Evolutionary conservation across 1,140 invertebrate species (phyloP).

Genomic region (Drosophila cardini): DNA sequence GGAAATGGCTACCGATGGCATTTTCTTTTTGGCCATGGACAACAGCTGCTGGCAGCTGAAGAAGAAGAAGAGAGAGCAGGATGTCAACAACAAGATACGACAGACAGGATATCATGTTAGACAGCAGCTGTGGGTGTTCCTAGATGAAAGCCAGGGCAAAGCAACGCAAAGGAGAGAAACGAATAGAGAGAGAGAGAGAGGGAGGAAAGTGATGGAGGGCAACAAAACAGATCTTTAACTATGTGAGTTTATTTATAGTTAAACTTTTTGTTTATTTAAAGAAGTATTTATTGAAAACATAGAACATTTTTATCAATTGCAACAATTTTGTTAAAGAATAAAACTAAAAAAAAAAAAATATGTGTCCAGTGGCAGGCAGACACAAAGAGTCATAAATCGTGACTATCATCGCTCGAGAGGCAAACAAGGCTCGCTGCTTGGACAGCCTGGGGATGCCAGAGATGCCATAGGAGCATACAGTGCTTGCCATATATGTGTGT

Average conservation of each 20-base stretch:
- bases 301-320: neutral
- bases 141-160: neutral
- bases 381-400: slow-evolving; percentile 44
- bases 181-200: too few species aligned
- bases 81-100: slow-evolving; percentile 10
- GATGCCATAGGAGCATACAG: neutral
- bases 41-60: slow-evolving; percentile 16
- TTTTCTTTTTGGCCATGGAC: slow-evolving; percentile 10
- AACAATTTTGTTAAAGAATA: slow-evolving; percentile 13
- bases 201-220: too few species aligned
- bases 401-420: slow-evolving; percentile 34
- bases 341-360: slow-evolving; percentile 41
- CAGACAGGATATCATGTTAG: slow-evolving; percentile 1
- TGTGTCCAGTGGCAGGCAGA: slow-evolving; percentile 18
- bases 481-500: slow-evolving; percentile 6
- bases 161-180: too few species aligned
- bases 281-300: neutral
- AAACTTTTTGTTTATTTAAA: too few species aligned
- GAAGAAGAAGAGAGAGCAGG: slow-evolving; percentile 12
- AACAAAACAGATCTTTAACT: too few species aligned
- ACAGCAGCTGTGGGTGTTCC: slow-evolving; percentile 3
- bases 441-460: slow-evolving; percentile 17
- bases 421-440: slow-evolving; percentile 21
- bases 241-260: too few species aligned
- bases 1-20: slow-evolving; percentile 19